Evolutionary conservation across 2,113 vertebrate genomes (phyloP).

Genomic region (Saguinus midas): DNA sequence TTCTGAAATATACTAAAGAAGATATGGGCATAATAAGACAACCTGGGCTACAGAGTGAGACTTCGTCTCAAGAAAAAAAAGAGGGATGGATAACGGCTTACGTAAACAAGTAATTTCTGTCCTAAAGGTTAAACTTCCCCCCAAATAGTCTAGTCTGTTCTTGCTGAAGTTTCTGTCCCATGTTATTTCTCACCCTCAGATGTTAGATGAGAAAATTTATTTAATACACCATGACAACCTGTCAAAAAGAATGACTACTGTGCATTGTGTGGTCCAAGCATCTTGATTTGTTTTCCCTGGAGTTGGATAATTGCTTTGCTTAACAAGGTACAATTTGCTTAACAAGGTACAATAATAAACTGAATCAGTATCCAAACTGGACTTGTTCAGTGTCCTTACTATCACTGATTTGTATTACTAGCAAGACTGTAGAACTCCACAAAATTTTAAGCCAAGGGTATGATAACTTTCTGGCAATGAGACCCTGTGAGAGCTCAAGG

Average conservation of each 20-base stretch:
- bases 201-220: constrained; percentile 62
- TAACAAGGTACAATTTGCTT: no score
- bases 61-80: neutral
- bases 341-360: neutral
- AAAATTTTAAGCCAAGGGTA: neutral
- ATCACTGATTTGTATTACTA: neutral
- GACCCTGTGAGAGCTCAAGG: neutral
- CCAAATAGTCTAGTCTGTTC: constrained; percentile 30
- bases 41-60: no score
- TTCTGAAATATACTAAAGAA: constrained; percentile 47
- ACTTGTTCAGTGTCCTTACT: neutral
- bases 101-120: constrained; percentile 55
- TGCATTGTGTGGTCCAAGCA: constrained; percentile 20
- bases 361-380: constrained; percentile 4
- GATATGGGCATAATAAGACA: constrained; percentile 2
- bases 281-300: constrained; percentile 41
- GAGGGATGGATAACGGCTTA: constrained; percentile 33
- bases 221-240: constrained; percentile 64
- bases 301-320: constrained; percentile 52
- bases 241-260: constrained; percentile 62
- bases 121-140: constrained; percentile 58
- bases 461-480: neutral
- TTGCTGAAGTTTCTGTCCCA: constrained; percentile 29
- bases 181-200: constrained; percentile 48
- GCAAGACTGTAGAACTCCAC: neutral